Percentiles rank a stretch among this genome's conserved stretches.
phyloP scores from a whole-genome alignment of 2,797 vertebrate species.

The Cyclura pinguis region DNA sequence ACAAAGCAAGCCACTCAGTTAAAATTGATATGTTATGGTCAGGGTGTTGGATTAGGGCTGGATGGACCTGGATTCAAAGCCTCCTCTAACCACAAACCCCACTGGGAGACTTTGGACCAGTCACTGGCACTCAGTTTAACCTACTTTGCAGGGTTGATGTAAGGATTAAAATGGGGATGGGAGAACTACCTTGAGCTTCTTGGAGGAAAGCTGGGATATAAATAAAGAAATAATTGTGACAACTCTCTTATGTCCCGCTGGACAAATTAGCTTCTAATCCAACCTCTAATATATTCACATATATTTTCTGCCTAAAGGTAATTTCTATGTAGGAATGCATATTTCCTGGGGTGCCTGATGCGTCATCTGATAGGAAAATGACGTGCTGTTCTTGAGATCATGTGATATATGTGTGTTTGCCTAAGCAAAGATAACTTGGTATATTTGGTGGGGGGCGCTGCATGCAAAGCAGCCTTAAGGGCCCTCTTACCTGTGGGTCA shows the following conservation, averaged over 20 bases:
- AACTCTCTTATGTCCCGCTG: not conserved
- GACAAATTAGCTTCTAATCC: not conserved
- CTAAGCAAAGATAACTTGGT: not conserved
- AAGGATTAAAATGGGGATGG: not conserved
- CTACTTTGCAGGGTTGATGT: not conserved
- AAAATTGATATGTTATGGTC: not conserved
- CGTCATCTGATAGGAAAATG: not conserved
- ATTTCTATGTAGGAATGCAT: not conserved
- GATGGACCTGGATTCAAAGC: not conserved
- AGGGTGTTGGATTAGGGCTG: not conserved
- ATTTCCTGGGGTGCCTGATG: not conserved
- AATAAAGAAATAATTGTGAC: not conserved
- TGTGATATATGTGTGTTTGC: not conserved
- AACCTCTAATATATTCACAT: not conserved
- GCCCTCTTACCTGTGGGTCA: not conserved
- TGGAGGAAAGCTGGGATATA: not conserved
- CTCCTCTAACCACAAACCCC: not conserved
- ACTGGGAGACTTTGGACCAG: not conserved
- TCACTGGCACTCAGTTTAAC: not conserved
- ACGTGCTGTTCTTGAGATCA: not conserved
- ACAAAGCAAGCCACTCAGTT: not conserved
- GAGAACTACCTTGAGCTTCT: not conserved
- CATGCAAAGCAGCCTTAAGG: not conserved
- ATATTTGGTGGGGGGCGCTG: too few relatives aligned
- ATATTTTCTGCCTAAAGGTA: not conserved